phyloP scores from a whole-genome alignment of 2,888 invertebrate genomes.

The Ornithoptera alexandrae region DNA sequence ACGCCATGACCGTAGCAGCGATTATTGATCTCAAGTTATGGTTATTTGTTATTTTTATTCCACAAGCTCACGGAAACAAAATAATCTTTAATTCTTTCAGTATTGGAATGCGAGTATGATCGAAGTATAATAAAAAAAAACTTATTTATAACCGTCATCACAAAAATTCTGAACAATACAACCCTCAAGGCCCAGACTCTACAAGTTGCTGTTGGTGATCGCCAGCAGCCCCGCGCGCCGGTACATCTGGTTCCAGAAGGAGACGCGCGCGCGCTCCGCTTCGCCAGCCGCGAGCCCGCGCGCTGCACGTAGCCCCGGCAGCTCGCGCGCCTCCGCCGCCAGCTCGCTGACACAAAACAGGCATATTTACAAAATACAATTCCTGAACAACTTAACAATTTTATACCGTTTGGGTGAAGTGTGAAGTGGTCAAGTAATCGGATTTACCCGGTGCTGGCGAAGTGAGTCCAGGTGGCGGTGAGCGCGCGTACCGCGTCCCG shows the following conservation, averaged over 20 bases:
- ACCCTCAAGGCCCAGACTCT: not conserved
- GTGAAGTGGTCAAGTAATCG: not conserved
- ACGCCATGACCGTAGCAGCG: no score
- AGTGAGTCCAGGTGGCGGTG: constrained; percentile 65
- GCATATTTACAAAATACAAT: no score
- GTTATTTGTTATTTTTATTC: no score
- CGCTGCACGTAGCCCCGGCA: not conserved
- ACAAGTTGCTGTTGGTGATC: not conserved
- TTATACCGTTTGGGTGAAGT: no score
- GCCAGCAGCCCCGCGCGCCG: not conserved
- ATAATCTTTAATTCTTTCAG: no score
- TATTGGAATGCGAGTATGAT: no score
- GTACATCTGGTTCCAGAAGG: constrained; percentile 5
- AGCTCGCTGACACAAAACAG: no score
- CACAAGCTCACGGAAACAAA: no score
- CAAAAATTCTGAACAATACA: not conserved
- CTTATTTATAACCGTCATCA: not conserved
- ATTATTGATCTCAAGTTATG: no score
- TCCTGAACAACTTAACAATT: no score
- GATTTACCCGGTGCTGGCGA: constrained; percentile 62
- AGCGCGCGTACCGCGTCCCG: constrained; percentile 29
- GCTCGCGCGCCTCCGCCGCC: not conserved
- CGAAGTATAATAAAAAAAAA: no score
- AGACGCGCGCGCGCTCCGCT: not conserved
- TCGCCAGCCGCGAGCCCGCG: not conserved